Percentiles rank a stretch among this genome's conserved stretches.
Conservation (phyloP, 2,113 vertebrate genomes). For the Halichoeres trimaculatus region DNA sequence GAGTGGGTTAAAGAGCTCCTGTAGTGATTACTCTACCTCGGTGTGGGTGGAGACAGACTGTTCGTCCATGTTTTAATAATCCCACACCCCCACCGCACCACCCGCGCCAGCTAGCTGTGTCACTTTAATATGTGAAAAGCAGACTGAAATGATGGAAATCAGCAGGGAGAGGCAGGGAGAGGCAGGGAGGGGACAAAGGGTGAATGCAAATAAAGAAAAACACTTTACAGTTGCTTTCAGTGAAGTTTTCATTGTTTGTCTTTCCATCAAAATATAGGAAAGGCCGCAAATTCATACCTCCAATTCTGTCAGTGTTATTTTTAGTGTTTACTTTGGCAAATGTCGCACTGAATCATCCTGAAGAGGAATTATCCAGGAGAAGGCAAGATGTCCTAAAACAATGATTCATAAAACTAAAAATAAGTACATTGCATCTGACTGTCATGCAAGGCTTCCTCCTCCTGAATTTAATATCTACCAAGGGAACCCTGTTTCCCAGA, state of each 20-base stretch:
- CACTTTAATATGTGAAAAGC: conserved; percentile 10
- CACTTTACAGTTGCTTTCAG: neutral
- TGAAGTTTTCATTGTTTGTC: neutral
- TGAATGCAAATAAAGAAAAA: neutral
- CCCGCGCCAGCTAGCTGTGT: conserved; percentile 17
- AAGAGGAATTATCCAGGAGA: conserved; percentile 15
- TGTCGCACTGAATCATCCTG: conserved; percentile 7
- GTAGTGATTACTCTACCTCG: conserved; percentile 61
- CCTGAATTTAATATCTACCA: neutral
- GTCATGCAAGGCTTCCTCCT: neutral
- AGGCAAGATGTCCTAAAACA: neutral
- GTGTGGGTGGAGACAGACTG: conserved; percentile 54
- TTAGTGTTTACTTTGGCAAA: neutral
- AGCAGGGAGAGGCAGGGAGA: conserved; percentile 20
- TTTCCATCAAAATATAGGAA: neutral
- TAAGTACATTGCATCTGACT: neutral
- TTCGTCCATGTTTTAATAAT: conserved; percentile 47
- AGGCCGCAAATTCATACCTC: neutral
- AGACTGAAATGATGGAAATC: conserved; percentile 36
- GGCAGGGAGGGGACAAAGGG: neutral
- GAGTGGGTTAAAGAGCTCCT: conserved; percentile 77
- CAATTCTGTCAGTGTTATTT: neutral
- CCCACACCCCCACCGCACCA: conserved; percentile 6
- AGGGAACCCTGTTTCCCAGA: neutral
- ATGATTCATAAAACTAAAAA: conserved; percentile 16